These are phyloP conservation scores for Semnornis frantzii DNA, from an alignment of 2,113 vertebrate species.

Conservation along the genomic window DNA sequence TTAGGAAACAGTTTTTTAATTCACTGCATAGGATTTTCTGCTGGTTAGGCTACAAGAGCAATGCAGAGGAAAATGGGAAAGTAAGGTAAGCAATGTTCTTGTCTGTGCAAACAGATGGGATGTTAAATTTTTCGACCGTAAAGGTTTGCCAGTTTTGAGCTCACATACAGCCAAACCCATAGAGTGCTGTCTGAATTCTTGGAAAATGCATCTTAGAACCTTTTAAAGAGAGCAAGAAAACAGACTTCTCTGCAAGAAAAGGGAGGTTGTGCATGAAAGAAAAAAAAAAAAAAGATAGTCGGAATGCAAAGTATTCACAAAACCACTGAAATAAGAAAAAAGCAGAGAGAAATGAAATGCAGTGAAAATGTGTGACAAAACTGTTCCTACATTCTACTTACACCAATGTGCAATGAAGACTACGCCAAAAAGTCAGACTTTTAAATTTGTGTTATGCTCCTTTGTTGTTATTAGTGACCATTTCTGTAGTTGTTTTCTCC, in stretches of 20 bases:
- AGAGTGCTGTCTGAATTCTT: neutral
- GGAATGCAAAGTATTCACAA: neutral
- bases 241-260: neutral
- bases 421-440: neutral
- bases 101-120: neutral
- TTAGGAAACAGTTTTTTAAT: neutral
- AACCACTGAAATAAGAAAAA: neutral
- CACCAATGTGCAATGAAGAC: neutral
- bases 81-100: neutral
- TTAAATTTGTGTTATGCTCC: neutral
- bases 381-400: neutral
- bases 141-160: neutral
- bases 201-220: neutral
- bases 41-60: neutral
- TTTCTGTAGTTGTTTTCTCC: neutral
- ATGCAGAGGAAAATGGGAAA: neutral
- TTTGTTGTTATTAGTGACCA: neutral
- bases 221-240: neutral
- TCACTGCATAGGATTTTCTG: neutral
- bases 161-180: neutral
- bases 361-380: neutral
- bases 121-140: neutral
- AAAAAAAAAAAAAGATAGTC: neutral
- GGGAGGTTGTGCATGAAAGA: neutral
- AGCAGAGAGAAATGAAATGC: neutral